A percentile compares a stretch with the other conserved stretches of the same genome.
Evolutionary conservation across 2,888 invertebrate species (phyloP).

Genomic region (Ochlodes sylvanus): DNA sequence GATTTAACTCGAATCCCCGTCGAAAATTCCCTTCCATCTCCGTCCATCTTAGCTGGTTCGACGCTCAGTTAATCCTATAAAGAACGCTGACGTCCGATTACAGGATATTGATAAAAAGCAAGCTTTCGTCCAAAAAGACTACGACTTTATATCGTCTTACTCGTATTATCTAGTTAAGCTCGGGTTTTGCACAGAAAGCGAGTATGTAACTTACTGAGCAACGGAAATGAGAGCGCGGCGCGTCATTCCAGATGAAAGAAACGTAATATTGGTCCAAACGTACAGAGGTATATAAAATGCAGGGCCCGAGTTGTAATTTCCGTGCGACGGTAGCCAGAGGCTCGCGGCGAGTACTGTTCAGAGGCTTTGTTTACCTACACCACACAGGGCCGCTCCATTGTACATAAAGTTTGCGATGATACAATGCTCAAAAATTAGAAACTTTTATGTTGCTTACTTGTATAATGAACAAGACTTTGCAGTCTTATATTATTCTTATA

Average conservation of each 20-base stretch:
- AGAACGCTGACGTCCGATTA: constrained; percentile 29
- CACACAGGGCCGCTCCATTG: neutral
- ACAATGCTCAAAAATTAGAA: no score
- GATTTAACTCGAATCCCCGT: constrained; percentile 10
- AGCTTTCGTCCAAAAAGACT: constrained; percentile 24
- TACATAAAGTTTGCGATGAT: neutral
- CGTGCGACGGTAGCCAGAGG: constrained; percentile 14
- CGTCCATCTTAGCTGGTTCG: constrained; percentile 12
- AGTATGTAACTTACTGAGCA: constrained; percentile 13
- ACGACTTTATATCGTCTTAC: constrained; percentile 4
- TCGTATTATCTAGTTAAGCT: constrained; percentile 25
- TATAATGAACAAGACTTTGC: no score
- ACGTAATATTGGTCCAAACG: constrained; percentile 11
- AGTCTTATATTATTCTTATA: no score
- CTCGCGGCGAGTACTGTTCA: neutral
- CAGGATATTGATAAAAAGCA: constrained; percentile 24
- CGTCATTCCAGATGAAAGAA: constrained; percentile 7
- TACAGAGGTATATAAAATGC: constrained; percentile 20
- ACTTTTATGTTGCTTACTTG: no score
- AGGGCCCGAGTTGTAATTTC: constrained; percentile 19
- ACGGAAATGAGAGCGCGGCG: constrained; percentile 30
- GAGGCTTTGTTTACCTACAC: neutral
- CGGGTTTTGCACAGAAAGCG: constrained; percentile 18
- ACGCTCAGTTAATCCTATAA: constrained; percentile 27
- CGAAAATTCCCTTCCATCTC: constrained; percentile 27